A percentile compares a stretch with the other conserved stretches of the same genome.
Conservation (phyloP, 1,140 invertebrate genomes). For the Pogonomyrmex barbatus region DNA sequence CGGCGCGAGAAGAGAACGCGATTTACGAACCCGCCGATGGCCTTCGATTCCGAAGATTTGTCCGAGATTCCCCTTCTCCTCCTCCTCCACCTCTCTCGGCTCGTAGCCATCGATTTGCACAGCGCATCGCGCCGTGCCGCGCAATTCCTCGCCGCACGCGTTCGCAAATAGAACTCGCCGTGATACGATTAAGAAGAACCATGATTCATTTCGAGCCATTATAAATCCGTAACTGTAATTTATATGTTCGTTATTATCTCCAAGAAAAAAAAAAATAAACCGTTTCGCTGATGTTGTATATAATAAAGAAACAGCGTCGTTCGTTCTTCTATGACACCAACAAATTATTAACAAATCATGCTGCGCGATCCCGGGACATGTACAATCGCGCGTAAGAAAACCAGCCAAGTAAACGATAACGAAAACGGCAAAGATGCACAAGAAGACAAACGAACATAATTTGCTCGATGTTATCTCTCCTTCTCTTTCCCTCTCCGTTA, state of each 20-base stretch:
- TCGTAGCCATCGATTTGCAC: slow-evolving; percentile 67
- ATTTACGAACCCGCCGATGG: slow-evolving; percentile 68
- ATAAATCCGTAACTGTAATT: background rate
- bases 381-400: slow-evolving; percentile 26
- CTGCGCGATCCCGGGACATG: background rate
- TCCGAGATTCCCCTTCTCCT: slow-evolving; percentile 48
- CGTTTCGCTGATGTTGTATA: background rate
- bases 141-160: slow-evolving; percentile 23
- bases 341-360: slow-evolving; percentile 54
- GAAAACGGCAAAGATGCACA: background rate
- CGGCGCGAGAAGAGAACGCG: background rate
- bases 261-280: background rate
- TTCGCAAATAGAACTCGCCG: slow-evolving; percentile 9
- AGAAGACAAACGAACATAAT: slow-evolving; percentile 37
- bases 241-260: background rate
- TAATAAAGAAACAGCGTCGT: background rate
- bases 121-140: slow-evolving; percentile 8
- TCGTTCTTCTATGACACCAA: background rate
- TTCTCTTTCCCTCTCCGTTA: background rate
- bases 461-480: slow-evolving; percentile 15
- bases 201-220: background rate
- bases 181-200: slow-evolving; percentile 26
- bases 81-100: background rate
- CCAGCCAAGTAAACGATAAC: background rate
- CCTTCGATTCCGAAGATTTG: slow-evolving; percentile 69